phyloP scores from a whole-genome alignment of 2,888 invertebrate species.

The Tolmerus cingulatus region DNA sequence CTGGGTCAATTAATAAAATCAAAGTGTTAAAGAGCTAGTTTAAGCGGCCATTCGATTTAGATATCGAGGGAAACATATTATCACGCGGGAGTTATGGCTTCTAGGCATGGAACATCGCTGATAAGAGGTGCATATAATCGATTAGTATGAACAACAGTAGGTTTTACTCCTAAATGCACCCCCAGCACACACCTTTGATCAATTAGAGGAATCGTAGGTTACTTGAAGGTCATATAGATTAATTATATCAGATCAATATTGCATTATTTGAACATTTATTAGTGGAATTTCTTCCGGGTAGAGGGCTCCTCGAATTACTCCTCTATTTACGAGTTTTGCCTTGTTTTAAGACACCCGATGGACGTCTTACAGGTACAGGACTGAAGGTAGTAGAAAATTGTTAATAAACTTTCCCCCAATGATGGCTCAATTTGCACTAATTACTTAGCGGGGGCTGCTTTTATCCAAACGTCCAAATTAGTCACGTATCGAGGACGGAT shows the following conservation, averaged over 20 bases:
- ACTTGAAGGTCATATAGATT: neutral
- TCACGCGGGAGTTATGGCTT: neutral
- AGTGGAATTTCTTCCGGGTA: neutral
- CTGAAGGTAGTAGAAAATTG: neutral
- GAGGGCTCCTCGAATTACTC: neutral
- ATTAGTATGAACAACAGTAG: neutral
- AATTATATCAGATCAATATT: neutral
- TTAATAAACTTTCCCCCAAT: neutral
- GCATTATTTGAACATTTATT: neutral
- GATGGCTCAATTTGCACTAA: neutral
- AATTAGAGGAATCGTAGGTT: no score
- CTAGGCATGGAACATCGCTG: neutral
- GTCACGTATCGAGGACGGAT: neutral
- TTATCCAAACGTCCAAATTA: neutral
- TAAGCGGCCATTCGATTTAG: neutral
- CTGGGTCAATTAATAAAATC: neutral
- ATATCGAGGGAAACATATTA: neutral
- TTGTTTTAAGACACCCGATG: neutral
- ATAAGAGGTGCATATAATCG: neutral
- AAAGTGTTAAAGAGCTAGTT: neutral
- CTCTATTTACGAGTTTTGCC: neutral
- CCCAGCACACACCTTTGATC: no score
- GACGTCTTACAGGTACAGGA: neutral
- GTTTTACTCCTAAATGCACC: neutral
- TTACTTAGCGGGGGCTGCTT: neutral